Base-by-base conservation (phyloP, 2,113 vertebrate species). In the Panthera uncia region DNA sequence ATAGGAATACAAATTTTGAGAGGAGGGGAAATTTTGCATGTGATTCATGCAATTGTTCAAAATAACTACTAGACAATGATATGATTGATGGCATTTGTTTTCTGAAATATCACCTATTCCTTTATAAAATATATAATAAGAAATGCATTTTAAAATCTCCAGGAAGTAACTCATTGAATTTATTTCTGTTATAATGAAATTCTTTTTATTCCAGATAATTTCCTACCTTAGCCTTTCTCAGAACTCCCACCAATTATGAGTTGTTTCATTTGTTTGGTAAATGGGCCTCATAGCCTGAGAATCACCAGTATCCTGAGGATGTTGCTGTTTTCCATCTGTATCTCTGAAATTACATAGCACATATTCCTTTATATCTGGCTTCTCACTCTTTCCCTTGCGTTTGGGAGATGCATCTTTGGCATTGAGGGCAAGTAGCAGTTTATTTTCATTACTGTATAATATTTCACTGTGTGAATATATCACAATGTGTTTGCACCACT, bases 171-270 rank as follows among this genome's bases (percentile, higher is more conserved):
- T 45, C 76, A 79, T 2, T 31, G 12, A 9, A 71, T 19, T 65
- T 78, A 87, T 78, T 33, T 71, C 36, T 87, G 31, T 63, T 63
- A 27, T 63, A 76, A 91, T 48, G 4, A 45, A 68, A 50, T 33
- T 52, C 36, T 15, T 79, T 15, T 45, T 61, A 86, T 61, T 38
- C 12, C 45, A 66, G 18, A 7, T 61, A 48, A 33, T 2, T 96
- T 55, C 83, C 52, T 41, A 88, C 4, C 10, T 80, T 63, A 68
- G 9, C 7, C 55, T 92, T 86, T 79, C 38, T 71, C 45, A 23
- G 21, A 71, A 57, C 31, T 2, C 13, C 0, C 7, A n/a, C 12
- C 4, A 27, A 5, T 1, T 55, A 1, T 63, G 18, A 76, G 4
- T 94, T 78, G 1, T 19, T 66, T 27, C 21, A 31, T 36, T 65